Conservation (phyloP, 2,888 invertebrate species). For the Erebia aethiops region DNA sequence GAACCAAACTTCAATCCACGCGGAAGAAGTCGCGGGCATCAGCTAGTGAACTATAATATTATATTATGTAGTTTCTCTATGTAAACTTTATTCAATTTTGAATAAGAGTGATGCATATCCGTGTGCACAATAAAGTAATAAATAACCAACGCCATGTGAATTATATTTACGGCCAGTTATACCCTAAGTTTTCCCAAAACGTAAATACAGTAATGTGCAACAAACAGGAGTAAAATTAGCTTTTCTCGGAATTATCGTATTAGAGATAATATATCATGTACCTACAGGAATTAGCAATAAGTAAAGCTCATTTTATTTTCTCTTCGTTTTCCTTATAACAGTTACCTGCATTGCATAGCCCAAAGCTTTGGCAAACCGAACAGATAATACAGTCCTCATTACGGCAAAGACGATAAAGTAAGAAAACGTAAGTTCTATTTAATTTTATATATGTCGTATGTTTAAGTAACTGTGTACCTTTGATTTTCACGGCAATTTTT, state of each 20-base stretch:
- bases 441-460: too few species aligned
- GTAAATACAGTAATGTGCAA: constrained; percentile 7
- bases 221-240: constrained; percentile 25
- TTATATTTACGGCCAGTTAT: constrained; percentile 17
- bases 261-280: constrained; percentile 25
- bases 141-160: constrained; percentile 13
- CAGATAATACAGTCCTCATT: too few species aligned
- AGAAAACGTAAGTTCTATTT: too few species aligned
- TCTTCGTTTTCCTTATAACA: constrained; percentile 6
- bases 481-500: too few species aligned
- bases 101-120: background rate
- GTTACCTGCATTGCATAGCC: too few species aligned
- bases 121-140: constrained; percentile 12
- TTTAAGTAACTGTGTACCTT: too few species aligned
- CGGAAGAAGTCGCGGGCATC: too few species aligned
- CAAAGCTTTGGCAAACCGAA: background rate
- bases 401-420: too few species aligned
- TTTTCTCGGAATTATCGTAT: constrained; percentile 26
- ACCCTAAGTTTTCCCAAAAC: constrained; percentile 20
- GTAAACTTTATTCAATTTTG: background rate
- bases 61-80: too few species aligned
- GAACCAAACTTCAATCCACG: too few species aligned
- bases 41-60: too few species aligned
- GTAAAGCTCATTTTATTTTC: constrained; percentile 12
- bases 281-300: constrained; percentile 9